phyloP scores from a whole-genome alignment of 2,888 invertebrate species.

The Drosophila monieri region DNA sequence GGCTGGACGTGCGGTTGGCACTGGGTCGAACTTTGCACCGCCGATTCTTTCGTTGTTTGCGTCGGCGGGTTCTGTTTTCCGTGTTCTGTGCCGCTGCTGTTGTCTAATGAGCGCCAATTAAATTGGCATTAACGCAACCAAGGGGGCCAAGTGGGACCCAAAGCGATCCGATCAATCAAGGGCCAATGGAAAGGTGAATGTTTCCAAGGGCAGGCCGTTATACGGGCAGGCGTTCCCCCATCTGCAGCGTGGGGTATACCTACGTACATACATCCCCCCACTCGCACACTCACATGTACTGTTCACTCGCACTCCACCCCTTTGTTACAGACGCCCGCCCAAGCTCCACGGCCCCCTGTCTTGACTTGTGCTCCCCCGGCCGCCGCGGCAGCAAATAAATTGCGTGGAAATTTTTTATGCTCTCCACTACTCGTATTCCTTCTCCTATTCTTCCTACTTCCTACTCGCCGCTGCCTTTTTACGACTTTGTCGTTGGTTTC shows the following conservation, averaged over 20 bases:
- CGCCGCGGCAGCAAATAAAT: slow-evolving; percentile 56
- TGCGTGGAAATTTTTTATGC: slow-evolving; percentile 64
- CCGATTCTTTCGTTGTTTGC: slow-evolving; percentile 2
- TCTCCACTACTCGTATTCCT: slow-evolving; percentile 23
- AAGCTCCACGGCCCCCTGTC: slow-evolving; percentile 28
- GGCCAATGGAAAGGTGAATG: slow-evolving; percentile 35
- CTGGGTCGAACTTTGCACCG: not conserved
- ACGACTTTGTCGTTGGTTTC: slow-evolving; percentile 60
- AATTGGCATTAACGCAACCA: slow-evolving; percentile 68
- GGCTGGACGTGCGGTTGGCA: not conserved
- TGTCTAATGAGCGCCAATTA: slow-evolving; percentile 70
- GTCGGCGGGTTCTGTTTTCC: not conserved
- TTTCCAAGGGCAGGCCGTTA: slow-evolving; percentile 12
- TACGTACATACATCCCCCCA: too few species aligned
- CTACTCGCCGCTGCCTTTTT: slow-evolving; percentile 45
- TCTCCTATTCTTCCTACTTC: not conserved
- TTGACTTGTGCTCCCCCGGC: not conserved
- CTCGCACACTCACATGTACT: too few species aligned
- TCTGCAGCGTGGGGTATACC: too few species aligned
- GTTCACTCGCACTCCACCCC: not conserved
- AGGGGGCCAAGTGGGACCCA: slow-evolving; percentile 44
- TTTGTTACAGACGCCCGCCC: slow-evolving; percentile 1
- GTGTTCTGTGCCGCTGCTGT: slow-evolving; percentile 8
- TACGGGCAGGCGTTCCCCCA: not conserved
- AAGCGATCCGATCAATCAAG: slow-evolving; percentile 41